Evolutionary conservation across 2,888 invertebrate species (phyloP).

Genomic region (Spicauda simplicius): DNA sequence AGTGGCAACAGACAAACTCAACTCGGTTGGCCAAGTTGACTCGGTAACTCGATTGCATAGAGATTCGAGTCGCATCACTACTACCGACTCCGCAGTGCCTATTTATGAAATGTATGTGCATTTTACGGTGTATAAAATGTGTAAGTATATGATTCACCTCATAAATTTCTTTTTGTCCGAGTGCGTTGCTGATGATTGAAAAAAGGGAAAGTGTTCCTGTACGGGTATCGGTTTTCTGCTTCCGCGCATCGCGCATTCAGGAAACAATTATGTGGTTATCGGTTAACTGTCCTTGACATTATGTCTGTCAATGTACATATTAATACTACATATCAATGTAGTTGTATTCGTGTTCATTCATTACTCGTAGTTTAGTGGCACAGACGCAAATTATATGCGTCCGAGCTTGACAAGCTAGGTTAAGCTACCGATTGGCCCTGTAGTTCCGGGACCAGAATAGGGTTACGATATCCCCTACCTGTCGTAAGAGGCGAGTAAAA

Average conservation of each 20-base stretch:
- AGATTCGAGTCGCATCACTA: too few relatives aligned
- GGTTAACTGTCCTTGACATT: constrained; percentile 32
- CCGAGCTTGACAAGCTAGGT: too few relatives aligned
- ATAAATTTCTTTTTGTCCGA: constrained; percentile 11
- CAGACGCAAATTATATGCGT: too few relatives aligned
- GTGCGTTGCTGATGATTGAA: constrained; percentile 16
- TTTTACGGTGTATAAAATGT: not conserved
- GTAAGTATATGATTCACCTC: not conserved
- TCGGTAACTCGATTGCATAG: too few relatives aligned
- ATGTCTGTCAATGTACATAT: constrained; percentile 8
- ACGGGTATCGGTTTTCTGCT: too few relatives aligned
- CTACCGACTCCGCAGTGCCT: not conserved
- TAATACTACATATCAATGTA: not conserved
- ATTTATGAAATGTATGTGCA: not conserved
- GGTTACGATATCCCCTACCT: too few relatives aligned
- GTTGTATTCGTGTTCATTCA: not conserved
- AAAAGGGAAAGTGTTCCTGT: constrained; percentile 33
- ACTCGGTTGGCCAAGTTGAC: too few relatives aligned
- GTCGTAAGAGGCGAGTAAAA: too few relatives aligned
- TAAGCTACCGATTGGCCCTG: too few relatives aligned
- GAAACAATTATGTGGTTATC: constrained; percentile 21
- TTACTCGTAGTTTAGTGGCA: too few relatives aligned
- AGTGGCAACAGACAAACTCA: too few relatives aligned
- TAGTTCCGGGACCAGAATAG: too few relatives aligned
- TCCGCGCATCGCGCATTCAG: constrained; percentile 27